Evolutionary conservation across 1,140 invertebrate genomes (phyloP).

Genomic region (Brachionus plicatilis): DNA sequence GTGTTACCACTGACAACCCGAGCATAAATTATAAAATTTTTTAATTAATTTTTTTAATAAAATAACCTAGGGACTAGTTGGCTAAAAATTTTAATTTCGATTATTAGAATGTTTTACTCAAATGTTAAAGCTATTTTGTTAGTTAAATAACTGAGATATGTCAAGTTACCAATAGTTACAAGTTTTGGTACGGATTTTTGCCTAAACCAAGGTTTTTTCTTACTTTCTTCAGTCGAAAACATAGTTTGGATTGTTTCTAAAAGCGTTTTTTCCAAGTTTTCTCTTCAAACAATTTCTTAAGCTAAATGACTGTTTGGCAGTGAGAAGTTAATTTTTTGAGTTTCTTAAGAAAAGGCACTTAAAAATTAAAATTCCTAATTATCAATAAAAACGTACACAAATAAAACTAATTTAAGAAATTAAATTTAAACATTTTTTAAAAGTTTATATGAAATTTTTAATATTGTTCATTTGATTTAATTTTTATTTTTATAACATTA

Average conservation of each 20-base stretch:
- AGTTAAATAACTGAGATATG: background rate
- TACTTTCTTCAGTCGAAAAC: background rate
- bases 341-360: too few species aligned
- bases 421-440: too few species aligned
- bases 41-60: background rate
- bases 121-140: background rate
- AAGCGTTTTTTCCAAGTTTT: background rate
- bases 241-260: background rate
- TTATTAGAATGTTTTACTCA: background rate
- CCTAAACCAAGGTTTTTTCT: background rate
- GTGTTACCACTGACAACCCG: background rate
- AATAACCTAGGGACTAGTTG: background rate
- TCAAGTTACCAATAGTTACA: background rate
- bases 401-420: too few species aligned
- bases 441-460: too few species aligned
- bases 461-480: too few species aligned
- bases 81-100: background rate
- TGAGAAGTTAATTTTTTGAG: too few species aligned
- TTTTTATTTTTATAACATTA: too few species aligned
- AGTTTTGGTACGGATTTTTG: background rate
- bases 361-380: too few species aligned
- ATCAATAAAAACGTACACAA: too few species aligned
- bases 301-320: too few species aligned
- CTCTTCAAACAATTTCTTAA: too few species aligned
- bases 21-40: background rate